Evolutionary conservation across 2,797 vertebrate genomes (phyloP).

Genomic region (Remorina albescens): DNA sequence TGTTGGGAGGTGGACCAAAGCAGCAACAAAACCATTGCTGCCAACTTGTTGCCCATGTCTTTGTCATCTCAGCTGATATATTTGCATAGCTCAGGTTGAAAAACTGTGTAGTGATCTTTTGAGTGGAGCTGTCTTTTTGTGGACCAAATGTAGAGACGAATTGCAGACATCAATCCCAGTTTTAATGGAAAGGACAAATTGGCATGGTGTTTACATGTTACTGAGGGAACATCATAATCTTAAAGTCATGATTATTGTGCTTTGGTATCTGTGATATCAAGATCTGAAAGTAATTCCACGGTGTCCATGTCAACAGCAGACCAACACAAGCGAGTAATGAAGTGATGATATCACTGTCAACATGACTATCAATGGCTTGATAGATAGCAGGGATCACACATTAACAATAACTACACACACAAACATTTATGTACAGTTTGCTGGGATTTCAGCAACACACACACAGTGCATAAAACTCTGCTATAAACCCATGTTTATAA

Average conservation of each 20-base stretch:
- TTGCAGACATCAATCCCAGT: too few species aligned
- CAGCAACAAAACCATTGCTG: not conserved
- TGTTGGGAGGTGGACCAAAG: not conserved
- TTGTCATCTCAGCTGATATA: not conserved
- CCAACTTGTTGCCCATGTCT: not conserved
- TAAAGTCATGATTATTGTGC: not conserved
- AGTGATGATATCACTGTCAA: constrained; percentile 16
- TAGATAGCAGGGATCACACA: constrained; percentile 12
- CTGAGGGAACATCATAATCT: not conserved
- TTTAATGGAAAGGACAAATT: not conserved
- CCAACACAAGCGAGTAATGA: constrained; percentile 21
- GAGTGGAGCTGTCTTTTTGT: not conserved
- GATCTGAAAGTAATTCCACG: constrained; percentile 30
- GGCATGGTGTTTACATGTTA: not conserved
- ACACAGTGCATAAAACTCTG: not conserved
- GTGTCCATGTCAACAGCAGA: constrained; percentile 27
- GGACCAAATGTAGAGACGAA: too few species aligned
- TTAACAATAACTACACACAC: constrained; percentile 12
- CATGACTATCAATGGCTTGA: constrained; percentile 18
- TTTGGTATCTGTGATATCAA: constrained; percentile 15
- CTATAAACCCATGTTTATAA: constrained; percentile 9
- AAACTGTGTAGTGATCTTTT: not conserved
- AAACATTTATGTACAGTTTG: not conserved
- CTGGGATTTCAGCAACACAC: not conserved
- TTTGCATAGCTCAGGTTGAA: not conserved